phyloP scores from a whole-genome alignment of 2,888 invertebrate genomes.

The Tiphia femorata region DNA sequence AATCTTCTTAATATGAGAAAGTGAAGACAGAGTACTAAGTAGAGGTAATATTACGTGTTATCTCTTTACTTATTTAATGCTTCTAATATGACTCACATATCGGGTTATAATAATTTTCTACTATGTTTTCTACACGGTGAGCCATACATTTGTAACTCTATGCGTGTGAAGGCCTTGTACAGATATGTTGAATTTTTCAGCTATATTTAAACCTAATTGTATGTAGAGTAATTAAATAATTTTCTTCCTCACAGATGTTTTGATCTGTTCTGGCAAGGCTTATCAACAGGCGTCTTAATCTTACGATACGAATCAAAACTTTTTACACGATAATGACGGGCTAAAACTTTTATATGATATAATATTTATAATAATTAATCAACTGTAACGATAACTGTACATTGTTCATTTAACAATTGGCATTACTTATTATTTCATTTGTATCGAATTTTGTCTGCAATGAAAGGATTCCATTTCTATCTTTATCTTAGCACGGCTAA shows the following conservation, averaged over 20 bases:
- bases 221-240: conserved; percentile 21
- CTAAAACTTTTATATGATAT: conserved; percentile 37
- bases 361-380: conserved; percentile 40
- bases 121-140: conserved; percentile 14
- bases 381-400: conserved; percentile 33
- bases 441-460: conserved; percentile 31
- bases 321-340: conserved; percentile 41
- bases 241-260: conserved; percentile 15
- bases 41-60: too few relatives aligned
- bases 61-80: conserved; percentile 7
- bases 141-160: conserved; percentile 15
- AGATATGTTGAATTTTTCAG: conserved; percentile 35
- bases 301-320: too few relatives aligned
- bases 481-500: conserved; percentile 45
- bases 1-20: background rate
- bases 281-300: too few relatives aligned
- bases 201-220: conserved; percentile 16
- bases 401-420: conserved; percentile 25
- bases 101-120: conserved; percentile 18
- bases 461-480: conserved; percentile 44
- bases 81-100: conserved; percentile 16
- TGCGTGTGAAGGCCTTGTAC: conserved; percentile 31
- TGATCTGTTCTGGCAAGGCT: conserved; percentile 27
- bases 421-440: conserved; percentile 28
- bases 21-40: conserved; percentile 7